These are phyloP conservation scores for Prionailurus viverrinus DNA, from an alignment of 2,113 vertebrate genomes.

Conservation along the genomic window DNA sequence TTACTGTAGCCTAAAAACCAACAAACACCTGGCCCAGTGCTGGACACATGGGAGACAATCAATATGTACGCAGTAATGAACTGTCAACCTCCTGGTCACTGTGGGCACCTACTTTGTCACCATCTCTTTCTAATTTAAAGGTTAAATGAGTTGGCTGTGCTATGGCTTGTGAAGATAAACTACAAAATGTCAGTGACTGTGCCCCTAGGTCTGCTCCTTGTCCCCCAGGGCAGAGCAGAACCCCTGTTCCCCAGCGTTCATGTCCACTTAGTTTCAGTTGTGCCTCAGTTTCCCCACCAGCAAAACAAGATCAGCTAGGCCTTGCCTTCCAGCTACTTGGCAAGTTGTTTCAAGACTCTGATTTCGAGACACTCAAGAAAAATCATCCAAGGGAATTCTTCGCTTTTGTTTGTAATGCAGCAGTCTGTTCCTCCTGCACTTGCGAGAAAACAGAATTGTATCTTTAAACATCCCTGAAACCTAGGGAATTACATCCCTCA, in stretches of 20 bases:
- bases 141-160: not conserved
- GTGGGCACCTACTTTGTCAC: not conserved
- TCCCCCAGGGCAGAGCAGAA: not conserved
- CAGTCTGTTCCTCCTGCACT: not conserved
- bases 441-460: slow-evolving; percentile 26
- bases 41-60: not conserved
- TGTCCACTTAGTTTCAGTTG: not conserved
- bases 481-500: slow-evolving; percentile 16
- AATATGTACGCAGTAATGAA: not conserved
- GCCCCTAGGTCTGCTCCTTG: not conserved
- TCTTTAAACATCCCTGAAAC: slow-evolving; percentile 46
- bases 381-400: not conserved
- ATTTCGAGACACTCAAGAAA: not conserved
- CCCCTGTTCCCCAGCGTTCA: not conserved
- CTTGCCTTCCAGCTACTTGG: not conserved
- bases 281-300: not conserved
- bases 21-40: not conserved
- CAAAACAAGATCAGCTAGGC: not conserved
- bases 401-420: not conserved
- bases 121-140: not conserved
- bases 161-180: not conserved
- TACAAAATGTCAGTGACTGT: not conserved
- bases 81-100: not conserved
- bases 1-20: not conserved
- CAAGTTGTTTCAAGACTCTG: slow-evolving; percentile 4